Base-by-base conservation (phyloP, 1,140 invertebrate species). In the Aphelenchoides avenae region DNA sequence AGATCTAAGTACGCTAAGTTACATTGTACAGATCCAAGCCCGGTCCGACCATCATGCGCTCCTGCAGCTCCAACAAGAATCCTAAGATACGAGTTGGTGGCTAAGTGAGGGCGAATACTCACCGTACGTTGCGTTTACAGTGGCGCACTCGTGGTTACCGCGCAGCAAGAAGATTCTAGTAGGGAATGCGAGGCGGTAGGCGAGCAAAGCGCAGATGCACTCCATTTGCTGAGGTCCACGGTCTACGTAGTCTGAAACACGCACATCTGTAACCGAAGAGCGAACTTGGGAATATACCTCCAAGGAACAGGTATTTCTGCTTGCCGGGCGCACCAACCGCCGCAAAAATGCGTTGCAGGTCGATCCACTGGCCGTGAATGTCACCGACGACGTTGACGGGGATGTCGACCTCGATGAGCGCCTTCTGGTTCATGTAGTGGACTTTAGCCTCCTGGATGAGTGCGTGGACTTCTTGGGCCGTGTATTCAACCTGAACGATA, bases 241-340 rank as follows among this genome's bases (percentile, higher is more conserved):
- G 79, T 89, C 88, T 7, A 89, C 88, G 77, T 89, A 89, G 79
- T 89, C 88, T 58, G 30, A n/a, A n/a, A n/a, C n/a, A n/a, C n/a
- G n/a, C n/a, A n/a, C n/a, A n/a, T n/a, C n/a, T n/a, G n/a, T n/a
- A n/a, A n/a, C n/a, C n/a, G n/a, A n/a, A n/a, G n/a, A 15, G 15
- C 15, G 22, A 2, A 2, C 2, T 2, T 39, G 22, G 34, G 18
- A 13, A 36, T 20, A 51, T 5, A 51, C 30, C 31, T 13, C 20
- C 5, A 7, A 49, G 24, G 24, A 49, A 49, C 24, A 49, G 48
- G 24, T 40, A 49, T 20, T 44, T n/a, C n/a, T 50, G n/a, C n/a
- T 18, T 53, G 13, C 24, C n/a, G 3, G 54, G 50, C 11, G 56
- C 24, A 11, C 50, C 50, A 15, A 52, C 22, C n/a, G 50, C 18